Percentiles rank a stretch among this genome's conserved stretches.
phyloP scores from a whole-genome alignment of 2,113 vertebrate species.

The Lipophrys pholis region DNA sequence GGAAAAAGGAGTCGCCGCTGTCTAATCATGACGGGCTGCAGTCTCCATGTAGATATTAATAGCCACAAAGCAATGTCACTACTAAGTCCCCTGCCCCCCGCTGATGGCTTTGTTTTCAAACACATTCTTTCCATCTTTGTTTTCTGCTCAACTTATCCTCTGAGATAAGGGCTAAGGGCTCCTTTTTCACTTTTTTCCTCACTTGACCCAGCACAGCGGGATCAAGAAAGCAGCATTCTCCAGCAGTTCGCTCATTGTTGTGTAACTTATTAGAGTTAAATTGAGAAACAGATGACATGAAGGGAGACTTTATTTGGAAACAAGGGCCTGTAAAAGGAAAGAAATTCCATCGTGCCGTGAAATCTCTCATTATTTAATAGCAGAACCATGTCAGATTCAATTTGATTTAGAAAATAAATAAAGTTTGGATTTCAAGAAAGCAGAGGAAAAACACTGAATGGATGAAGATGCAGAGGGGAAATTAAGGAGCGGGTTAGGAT shows the following conservation, averaged over 20 bases:
- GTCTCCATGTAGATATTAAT: slow-evolving; percentile 68
- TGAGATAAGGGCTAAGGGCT: slow-evolving; percentile 27
- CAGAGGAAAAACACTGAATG: slow-evolving; percentile 25
- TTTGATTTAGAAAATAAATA: slow-evolving; percentile 11
- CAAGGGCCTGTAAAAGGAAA: not conserved
- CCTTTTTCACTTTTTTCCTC: slow-evolving; percentile 10
- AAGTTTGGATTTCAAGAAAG: slow-evolving; percentile 11
- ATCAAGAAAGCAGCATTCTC: not conserved
- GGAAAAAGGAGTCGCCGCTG: slow-evolving; percentile 41
- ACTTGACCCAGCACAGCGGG: not conserved
- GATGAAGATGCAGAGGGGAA: slow-evolving; percentile 20
- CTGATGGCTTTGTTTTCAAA: slow-evolving; percentile 69
- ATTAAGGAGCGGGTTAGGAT: slow-evolving; percentile 20
- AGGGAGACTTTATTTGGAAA: not conserved
- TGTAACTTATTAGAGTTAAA: not conserved
- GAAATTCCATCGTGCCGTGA: slow-evolving; percentile 4
- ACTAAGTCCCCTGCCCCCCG: slow-evolving; percentile 63
- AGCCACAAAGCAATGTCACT: slow-evolving; percentile 74
- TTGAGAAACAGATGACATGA: slow-evolving; percentile 9
- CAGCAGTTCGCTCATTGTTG: not conserved
- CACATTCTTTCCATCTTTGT: slow-evolving; percentile 83
- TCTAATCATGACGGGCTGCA: slow-evolving; percentile 46
- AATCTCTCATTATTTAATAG: slow-evolving; percentile 27
- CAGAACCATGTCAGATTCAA: slow-evolving; percentile 9
- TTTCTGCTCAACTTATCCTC: slow-evolving; percentile 53